Percentiles rank a stretch among this genome's conserved stretches.
Evolutionary conservation across 1,140 invertebrate genomes (phyloP).

Genomic region (Drosophila rhopaloa): DNA sequence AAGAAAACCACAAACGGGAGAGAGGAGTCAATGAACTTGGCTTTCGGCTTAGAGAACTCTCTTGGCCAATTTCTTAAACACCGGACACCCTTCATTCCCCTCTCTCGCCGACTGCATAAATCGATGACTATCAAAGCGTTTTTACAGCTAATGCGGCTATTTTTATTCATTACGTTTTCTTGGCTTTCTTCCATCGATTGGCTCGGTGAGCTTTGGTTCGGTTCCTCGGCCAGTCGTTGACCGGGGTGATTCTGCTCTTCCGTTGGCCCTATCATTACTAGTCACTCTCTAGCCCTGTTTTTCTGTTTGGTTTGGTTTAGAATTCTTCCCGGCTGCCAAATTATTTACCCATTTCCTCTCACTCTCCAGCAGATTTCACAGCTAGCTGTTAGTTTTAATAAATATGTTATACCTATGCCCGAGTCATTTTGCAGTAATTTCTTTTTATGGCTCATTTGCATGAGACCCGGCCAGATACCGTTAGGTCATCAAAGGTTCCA

Average conservation of each 20-base stretch:
- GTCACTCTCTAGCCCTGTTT: conserved; percentile 17
- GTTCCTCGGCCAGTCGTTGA: conserved; percentile 35
- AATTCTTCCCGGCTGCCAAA: conserved; percentile 25
- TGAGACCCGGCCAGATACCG: conserved; percentile 48
- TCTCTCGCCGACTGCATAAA: conserved; percentile 47
- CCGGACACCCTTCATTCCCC: conserved; percentile 11
- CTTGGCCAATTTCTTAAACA: conserved; percentile 75
- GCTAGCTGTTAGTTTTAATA: conserved; percentile 71
- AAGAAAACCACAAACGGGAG: conserved; percentile 35
- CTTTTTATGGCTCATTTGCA: conserved; percentile 76
- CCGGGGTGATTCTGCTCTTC: conserved; percentile 44
- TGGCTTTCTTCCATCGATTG: conserved; percentile 72
- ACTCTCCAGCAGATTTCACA: conserved; percentile 50
- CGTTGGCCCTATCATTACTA: conserved; percentile 49
- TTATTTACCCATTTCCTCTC: conserved; percentile 36
- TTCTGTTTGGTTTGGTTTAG: conserved; percentile 1
- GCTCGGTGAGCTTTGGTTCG: conserved; percentile 23
- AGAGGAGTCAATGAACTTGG: conserved; percentile 71
- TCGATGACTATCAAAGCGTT: conserved; percentile 80
- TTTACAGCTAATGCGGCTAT: conserved; percentile 83
- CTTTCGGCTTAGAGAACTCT: conserved; percentile 73
- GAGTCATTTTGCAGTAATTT: conserved; percentile 53
- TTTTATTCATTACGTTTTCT: conserved; percentile 82
- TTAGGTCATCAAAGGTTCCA: conserved; percentile 63
- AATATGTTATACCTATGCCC: conserved; percentile 48